Base-by-base conservation (phyloP, 2,888 invertebrate genomes). In the Kryphioiulus occultus region DNA sequence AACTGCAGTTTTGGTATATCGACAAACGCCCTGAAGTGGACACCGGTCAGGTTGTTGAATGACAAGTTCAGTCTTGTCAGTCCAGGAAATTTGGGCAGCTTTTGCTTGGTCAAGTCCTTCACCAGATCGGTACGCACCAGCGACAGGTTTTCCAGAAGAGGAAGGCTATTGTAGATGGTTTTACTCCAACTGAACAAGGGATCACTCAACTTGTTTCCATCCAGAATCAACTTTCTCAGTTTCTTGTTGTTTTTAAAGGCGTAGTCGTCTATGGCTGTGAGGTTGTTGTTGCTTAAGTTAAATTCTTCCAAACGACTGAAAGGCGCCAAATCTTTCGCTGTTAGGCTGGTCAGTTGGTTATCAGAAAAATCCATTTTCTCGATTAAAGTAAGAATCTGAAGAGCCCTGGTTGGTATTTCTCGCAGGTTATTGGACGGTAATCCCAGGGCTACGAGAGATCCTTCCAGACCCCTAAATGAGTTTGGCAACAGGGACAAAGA, bases 1-100 rank as follows among this genome's bases (percentile, higher is more conserved):
- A 94, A 94, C 91, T 95, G 94, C 68, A 98, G 94, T 44, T 86
- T 86, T 15, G 86, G 53, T 19, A 86, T 3, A 42, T 47, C 47
- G 10, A 47, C 22, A 30, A 86, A 86, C 10, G 86, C 44, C n/a
- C 44, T 5, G 17, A 47, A 19, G 7, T 22, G 39, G 32, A 86
- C 30, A 86, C 47, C 30, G 32, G 44, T 86, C 19, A 44, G 47
- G 17, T 86, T 86, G 53, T 86, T 86, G 4, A 86, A 86, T 9
- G 47, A 17, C 9, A 86, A 26, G n/a, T 86, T 53, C 30, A 86
- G 22, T 12, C 53, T 44, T 3, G 19, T 53, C 47, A 86, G 47
- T 44, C 44, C 32, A 15, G 47, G 86, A 12, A 42, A 19, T 32
- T 53, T 53, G 22, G 53, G 47, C 47, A 86, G 47, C 47, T n/a